Evolutionary conservation across 2,113 vertebrate genomes (phyloP), one percentile per base, ranked within the genome.

Genomic region (Herpailurus yagouaroundi): DNA sequence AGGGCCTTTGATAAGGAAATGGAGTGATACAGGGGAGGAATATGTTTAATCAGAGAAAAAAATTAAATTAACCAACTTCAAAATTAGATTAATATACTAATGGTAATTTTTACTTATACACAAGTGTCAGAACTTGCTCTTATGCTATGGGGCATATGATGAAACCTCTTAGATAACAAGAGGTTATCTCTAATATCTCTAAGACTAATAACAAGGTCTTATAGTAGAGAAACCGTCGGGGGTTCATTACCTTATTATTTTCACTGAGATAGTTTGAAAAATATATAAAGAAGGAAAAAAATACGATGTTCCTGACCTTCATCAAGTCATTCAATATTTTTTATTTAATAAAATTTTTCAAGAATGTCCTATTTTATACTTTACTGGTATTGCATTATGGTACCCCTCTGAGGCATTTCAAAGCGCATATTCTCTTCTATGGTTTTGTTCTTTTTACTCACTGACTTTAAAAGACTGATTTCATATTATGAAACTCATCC

Each of bases 271-370:
- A 27, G 29, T 88, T 48, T 11, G 66, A 64, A 83, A 82, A 55
- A 50, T 52, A 76, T 45, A 63, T 48, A 74, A 81, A 14, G 38
- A 66, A 50, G 5, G 60, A 76, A 21, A 6, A 57, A 60, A 73
- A 52, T 23, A 55, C 63, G 19, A 79, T 91, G 33, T 38, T 57
- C 29, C n/a, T 86, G n/a, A 92, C 14, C n/a, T 80, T 90, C 45
- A 41, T 52, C 36, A 86, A 83, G 79, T 21, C 29, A 25, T 57
- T 95, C 48, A 18, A 69, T 64, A 48, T 21, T 82, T 89, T 96
- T 86, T 71, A 80, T 64, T 94, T 82, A 85, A 89, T 88, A 91
- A 91, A 76, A n/a, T 92, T 97, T 88, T 92, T 18, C 7, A 76
- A 25, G 6, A 41, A 82, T 63, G 0, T 55, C 7, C 36, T 95